phyloP scores from a whole-genome alignment of 2,113 vertebrate species.

The Cyphomyrus plagiostoma region DNA sequence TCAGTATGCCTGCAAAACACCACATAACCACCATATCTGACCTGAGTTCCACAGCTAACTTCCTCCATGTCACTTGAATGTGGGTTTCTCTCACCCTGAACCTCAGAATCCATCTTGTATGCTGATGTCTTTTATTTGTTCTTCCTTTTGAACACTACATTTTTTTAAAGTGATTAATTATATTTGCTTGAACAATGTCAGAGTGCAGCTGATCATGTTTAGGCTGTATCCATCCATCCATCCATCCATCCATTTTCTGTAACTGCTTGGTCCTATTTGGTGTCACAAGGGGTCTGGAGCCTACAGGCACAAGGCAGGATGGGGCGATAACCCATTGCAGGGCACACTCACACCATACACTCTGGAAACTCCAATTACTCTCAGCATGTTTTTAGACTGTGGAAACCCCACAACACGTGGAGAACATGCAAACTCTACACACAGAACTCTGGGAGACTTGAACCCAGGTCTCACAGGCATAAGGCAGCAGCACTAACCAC shows the following conservation, averaged over 20 bases:
- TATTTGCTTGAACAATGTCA: neutral
- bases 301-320: neutral
- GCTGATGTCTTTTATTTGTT: neutral
- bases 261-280: neutral
- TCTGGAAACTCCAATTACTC: neutral
- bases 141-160: neutral
- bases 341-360: neutral
- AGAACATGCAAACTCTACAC: no score
- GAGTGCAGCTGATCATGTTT: neutral
- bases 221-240: neutral
- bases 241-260: neutral
- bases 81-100: neutral
- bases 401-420: no score
- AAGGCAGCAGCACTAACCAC: neutral
- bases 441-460: no score
- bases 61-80: neutral
- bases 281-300: neutral
- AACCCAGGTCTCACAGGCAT: no score
- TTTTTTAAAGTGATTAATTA: neutral
- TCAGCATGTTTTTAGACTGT: neutral
- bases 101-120: neutral
- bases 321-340: neutral
- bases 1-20: neutral
- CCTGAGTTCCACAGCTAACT: neutral
- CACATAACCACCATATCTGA: neutral